phyloP scores from a whole-genome alignment of 2,797 vertebrate genomes.

The Enteromius anoplus region DNA sequence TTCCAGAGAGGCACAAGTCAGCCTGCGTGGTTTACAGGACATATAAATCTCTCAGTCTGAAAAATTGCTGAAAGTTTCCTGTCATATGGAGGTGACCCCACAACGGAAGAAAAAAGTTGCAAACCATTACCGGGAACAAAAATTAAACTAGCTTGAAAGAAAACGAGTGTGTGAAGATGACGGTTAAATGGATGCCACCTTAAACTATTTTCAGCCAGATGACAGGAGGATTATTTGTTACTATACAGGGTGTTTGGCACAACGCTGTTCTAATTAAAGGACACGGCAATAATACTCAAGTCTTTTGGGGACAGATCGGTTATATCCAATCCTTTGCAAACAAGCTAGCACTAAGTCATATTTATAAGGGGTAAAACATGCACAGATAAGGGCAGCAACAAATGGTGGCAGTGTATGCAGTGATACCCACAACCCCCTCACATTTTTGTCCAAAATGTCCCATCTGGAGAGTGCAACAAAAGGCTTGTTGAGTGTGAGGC shows the following conservation, averaged over 20 bases:
- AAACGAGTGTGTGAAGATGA: neutral
- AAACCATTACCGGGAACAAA: conserved; percentile 1
- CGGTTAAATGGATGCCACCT: neutral
- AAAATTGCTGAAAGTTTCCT: conserved; percentile 16
- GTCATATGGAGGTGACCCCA: neutral
- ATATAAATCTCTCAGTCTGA: conserved; percentile 25
- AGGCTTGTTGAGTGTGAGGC: conserved; percentile 59
- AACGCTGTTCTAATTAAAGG: conserved; percentile 7
- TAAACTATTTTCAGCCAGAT: neutral
- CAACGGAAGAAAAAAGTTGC: neutral
- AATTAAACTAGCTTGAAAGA: conserved; percentile 15
- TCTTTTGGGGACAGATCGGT: neutral
- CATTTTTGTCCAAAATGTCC: conserved; percentile 47
- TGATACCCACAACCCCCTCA: conserved; percentile 48
- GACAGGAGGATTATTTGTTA: neutral
- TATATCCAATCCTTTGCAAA: neutral
- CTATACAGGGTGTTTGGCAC: conserved; percentile 1
- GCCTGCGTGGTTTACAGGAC: conserved; percentile 49
- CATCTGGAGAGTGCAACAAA: conserved; percentile 70
- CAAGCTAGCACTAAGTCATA: neutral
- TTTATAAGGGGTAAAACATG: neutral
- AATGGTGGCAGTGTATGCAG: neutral
- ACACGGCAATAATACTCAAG: neutral
- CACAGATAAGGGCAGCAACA: conserved; percentile 6
- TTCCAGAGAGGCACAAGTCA: conserved; percentile 67